phyloP scores from a whole-genome alignment of 2,888 invertebrate genomes.

The Leptothorax acervorum region DNA sequence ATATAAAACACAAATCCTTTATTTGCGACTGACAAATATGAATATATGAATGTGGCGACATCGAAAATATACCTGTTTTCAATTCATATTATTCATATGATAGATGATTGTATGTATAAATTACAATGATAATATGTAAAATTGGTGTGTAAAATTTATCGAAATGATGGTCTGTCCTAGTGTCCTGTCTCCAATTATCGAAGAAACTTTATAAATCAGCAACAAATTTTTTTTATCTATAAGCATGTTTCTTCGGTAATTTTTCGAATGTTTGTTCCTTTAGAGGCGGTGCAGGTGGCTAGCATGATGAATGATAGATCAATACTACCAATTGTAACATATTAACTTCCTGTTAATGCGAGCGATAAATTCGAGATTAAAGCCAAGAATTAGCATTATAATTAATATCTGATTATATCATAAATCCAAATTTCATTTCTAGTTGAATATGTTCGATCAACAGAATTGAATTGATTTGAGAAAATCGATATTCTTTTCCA shows the following conservation, averaged over 20 bases:
- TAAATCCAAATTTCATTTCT: background rate
- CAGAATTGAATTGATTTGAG: background rate
- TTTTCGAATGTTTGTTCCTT: background rate
- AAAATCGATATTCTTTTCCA: background rate
- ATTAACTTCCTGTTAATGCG: background rate
- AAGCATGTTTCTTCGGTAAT: background rate
- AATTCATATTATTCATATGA: slow-evolving; percentile 6
- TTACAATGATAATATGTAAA: background rate
- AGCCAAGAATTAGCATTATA: background rate
- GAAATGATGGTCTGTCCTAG: background rate
- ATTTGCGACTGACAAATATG: slow-evolving; percentile 7
- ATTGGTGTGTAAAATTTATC: slow-evolving; percentile 2
- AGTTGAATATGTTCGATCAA: background rate
- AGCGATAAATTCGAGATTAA: background rate
- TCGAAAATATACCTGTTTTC: background rate
- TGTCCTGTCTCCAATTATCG: background rate
- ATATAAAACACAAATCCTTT: slow-evolving; percentile 23
- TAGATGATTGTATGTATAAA: slow-evolving; percentile 15
- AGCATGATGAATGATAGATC: background rate
- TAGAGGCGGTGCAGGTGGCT: background rate
- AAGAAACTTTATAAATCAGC: background rate
- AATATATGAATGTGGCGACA: background rate
- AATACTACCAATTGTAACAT: background rate
- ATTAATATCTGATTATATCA: background rate
- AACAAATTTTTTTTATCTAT: background rate